Conservation (phyloP, 2,113 vertebrate species). For the Elachura formosa region DNA sequence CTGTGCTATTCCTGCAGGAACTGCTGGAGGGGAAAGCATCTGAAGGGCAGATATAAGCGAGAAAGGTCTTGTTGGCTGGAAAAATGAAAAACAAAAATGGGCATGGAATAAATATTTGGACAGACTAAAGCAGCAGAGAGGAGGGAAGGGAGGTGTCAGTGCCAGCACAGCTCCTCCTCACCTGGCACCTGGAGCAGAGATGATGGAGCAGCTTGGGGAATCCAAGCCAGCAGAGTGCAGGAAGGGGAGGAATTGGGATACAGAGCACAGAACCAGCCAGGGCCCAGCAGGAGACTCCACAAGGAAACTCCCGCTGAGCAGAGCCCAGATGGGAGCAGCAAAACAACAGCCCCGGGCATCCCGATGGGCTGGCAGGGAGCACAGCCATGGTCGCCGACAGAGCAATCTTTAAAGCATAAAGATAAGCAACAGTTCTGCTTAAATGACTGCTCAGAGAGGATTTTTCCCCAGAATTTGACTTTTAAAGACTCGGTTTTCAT, state of each 20-base stretch:
- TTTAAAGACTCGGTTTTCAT: neutral
- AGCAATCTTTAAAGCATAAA: neutral
- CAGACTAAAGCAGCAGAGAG: neutral
- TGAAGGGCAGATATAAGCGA: neutral
- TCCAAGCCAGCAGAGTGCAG: neutral
- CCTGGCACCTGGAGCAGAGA: fast-evolving
- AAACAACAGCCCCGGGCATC: neutral
- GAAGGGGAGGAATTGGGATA: fast-evolving
- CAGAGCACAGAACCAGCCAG: fast-evolving
- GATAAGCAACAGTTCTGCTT: neutral
- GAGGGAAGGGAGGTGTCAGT: fast-evolving
- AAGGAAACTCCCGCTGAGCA: neutral
- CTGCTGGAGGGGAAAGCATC: neutral
- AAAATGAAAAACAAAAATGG: neutral
- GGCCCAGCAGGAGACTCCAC: neutral
- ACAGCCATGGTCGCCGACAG: fast-evolving
- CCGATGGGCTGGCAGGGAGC: neutral
- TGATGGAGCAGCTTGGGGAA: neutral
- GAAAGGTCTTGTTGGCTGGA: neutral
- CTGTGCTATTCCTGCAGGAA: neutral
- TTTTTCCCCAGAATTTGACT: neutral
- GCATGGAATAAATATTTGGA: neutral
- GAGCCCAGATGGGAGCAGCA: neutral
- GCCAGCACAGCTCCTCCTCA: neutral
- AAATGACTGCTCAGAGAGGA: neutral